A percentile compares a stretch with the other conserved stretches of the same genome.
phyloP scores from a whole-genome alignment of 2,113 vertebrate species.

The Tauraco erythrolophus region DNA sequence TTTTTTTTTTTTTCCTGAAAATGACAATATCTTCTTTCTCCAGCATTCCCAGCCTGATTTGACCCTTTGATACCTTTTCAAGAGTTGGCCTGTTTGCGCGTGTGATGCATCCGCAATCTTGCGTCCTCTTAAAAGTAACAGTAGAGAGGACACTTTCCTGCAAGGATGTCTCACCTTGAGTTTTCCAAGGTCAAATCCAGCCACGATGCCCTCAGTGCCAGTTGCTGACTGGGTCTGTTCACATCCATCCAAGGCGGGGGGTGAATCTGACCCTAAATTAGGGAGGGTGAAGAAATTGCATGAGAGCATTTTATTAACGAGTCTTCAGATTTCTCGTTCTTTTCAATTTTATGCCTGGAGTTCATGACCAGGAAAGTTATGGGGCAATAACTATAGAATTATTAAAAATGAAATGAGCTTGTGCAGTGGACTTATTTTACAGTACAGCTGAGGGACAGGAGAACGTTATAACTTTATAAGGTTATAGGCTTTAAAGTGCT shows the following conservation, averaged over 20 bases:
- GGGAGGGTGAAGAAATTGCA: not conserved
- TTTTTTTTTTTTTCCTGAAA: too few relatives aligned
- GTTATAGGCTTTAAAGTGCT: not conserved
- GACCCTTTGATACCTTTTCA: not conserved
- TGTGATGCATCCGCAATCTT: not conserved
- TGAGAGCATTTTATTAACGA: not conserved
- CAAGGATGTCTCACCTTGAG: not conserved
- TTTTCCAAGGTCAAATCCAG: not conserved
- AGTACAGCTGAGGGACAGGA: not conserved
- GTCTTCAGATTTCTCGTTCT: not conserved
- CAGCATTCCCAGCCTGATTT: not conserved
- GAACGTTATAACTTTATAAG: not conserved
- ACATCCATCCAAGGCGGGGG: not conserved
- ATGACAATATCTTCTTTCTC: not conserved
- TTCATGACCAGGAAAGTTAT: slow-evolving; percentile 8
- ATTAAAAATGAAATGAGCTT: slow-evolving; percentile 6
- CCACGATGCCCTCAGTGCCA: not conserved
- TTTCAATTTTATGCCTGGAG: not conserved
- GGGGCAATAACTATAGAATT: slow-evolving; percentile 20
- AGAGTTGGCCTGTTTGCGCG: too few relatives aligned
- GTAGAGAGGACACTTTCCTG: not conserved
- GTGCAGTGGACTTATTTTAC: not conserved
- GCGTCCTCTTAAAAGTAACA: fast-evolving
- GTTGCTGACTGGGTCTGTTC: not conserved
- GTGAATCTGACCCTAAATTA: not conserved